Conservation (phyloP, 2,797 vertebrate genomes). For the Sebastolobus alascanus region DNA sequence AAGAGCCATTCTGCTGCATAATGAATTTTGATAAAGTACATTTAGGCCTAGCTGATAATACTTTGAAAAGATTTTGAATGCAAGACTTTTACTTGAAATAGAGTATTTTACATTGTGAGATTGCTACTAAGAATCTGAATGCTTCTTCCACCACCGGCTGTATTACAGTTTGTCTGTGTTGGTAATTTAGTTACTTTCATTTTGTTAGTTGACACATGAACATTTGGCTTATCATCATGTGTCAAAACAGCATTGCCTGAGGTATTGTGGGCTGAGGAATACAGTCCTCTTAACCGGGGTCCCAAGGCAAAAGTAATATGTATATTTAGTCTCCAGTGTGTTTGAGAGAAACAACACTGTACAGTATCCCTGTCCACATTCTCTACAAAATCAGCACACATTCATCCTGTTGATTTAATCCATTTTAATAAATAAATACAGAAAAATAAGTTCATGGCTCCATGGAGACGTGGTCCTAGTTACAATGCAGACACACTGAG, state of each 20-base stretch:
- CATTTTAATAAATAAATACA: constrained; percentile 90
- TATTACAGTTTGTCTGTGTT: neutral
- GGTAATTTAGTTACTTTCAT: neutral
- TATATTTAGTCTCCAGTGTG: neutral
- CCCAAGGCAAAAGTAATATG: neutral
- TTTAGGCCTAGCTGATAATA: neutral
- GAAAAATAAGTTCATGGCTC: constrained; percentile 84
- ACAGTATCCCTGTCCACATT: neutral
- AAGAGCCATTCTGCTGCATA: neutral
- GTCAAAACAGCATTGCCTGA: neutral
- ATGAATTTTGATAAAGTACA: neutral
- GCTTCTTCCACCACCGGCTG: too few species aligned
- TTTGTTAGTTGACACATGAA: neutral
- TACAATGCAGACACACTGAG: constrained; percentile 70
- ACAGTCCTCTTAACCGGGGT: neutral
- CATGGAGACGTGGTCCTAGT: constrained; percentile 70
- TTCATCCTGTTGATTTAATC: constrained; percentile 61
- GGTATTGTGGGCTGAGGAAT: neutral
- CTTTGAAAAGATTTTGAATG: neutral
- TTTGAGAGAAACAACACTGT: neutral
- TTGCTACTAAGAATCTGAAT: too few species aligned
- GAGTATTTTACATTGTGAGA: neutral
- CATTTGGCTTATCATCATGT: neutral
- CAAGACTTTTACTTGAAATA: neutral
- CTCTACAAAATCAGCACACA: constrained; percentile 47